Evolutionary conservation across 2,888 invertebrate genomes (phyloP).

Genomic region (Beris morrisii): DNA sequence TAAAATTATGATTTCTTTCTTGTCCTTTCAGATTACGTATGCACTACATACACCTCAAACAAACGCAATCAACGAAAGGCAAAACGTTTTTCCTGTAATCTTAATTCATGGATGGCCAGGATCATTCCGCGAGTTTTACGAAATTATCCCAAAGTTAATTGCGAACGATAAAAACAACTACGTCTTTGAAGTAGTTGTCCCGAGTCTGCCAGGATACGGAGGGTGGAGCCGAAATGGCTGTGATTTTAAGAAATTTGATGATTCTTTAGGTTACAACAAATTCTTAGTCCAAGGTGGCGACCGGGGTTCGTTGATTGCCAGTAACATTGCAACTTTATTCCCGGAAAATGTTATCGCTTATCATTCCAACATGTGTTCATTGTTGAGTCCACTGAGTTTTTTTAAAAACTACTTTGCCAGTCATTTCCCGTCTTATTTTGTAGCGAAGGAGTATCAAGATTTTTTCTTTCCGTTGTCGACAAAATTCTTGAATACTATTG

Average conservation of each 20-base stretch:
- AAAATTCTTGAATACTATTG: slow-evolving; percentile 45
- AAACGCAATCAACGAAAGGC: slow-evolving; percentile 50
- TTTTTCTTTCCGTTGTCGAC: slow-evolving; percentile 57
- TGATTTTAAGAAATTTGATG: slow-evolving; percentile 68
- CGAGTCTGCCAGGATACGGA: slow-evolving; percentile 71
- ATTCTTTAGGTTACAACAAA: slow-evolving; percentile 63
- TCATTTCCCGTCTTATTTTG: slow-evolving; percentile 62
- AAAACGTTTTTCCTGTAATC: slow-evolving; percentile 66
- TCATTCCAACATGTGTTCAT: slow-evolving; percentile 66
- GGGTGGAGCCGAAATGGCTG: slow-evolving; percentile 61
- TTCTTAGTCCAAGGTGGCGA: slow-evolving; percentile 79
- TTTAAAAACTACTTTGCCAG: slow-evolving; percentile 58
- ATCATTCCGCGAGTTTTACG: slow-evolving; percentile 77
- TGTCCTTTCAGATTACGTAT: slow-evolving; percentile 58
- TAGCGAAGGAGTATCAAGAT: slow-evolving; percentile 58
- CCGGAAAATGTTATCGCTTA: slow-evolving; percentile 63
- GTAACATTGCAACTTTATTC: slow-evolving; percentile 65
- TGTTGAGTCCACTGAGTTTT: slow-evolving; percentile 46
- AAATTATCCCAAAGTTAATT: slow-evolving; percentile 68
- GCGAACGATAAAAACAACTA: slow-evolving; percentile 59
- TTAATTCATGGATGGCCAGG: slow-evolving; percentile 87
- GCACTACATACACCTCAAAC: slow-evolving; percentile 72
- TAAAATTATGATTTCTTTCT: slow-evolving; percentile 52
- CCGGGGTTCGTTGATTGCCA: slow-evolving; percentile 72
- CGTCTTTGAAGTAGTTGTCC: slow-evolving; percentile 69